Percentiles rank a stretch among this genome's conserved stretches.
phyloP scores from a whole-genome alignment of 2,797 vertebrate species.

The Gallirallus australis region DNA sequence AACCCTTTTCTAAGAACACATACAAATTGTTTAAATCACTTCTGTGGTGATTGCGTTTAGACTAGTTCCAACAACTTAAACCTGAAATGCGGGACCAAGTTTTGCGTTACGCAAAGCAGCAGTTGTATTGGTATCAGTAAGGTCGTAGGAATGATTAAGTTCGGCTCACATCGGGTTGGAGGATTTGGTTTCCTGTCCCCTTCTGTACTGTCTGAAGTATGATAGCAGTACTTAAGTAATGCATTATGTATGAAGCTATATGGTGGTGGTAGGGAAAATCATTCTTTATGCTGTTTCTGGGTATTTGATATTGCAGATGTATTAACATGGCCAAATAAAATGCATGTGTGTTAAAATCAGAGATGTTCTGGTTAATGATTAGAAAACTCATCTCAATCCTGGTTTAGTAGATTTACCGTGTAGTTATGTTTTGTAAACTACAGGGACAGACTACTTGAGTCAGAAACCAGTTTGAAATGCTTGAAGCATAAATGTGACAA shows the following conservation, averaged over 20 bases:
- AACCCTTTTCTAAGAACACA: background rate
- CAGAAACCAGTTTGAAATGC: constrained; percentile 22
- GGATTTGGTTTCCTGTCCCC: constrained; percentile 39
- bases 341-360: constrained; percentile 41
- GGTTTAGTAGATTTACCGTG: constrained; percentile 40
- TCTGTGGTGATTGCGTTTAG: background rate
- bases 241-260: constrained; percentile 53
- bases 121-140: background rate
- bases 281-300: constrained; percentile 29
- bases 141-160: constrained; percentile 28
- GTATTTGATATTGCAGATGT: constrained; percentile 29
- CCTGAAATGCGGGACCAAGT: background rate
- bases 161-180: constrained; percentile 8
- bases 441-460: background rate
- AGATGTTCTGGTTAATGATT: constrained; percentile 34
- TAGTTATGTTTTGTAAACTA: background rate
- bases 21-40: background rate
- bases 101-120: constrained; percentile 21
- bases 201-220: constrained; percentile 36
- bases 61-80: background rate
- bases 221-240: constrained; percentile 20
- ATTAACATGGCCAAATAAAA: constrained; percentile 39
- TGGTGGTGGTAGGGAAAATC: constrained; percentile 17
- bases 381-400: constrained; percentile 36
- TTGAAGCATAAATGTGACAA: constrained; percentile 9